Base-by-base conservation (phyloP, 2,888 invertebrate genomes). In the Noctuana brunneofusca region DNA sequence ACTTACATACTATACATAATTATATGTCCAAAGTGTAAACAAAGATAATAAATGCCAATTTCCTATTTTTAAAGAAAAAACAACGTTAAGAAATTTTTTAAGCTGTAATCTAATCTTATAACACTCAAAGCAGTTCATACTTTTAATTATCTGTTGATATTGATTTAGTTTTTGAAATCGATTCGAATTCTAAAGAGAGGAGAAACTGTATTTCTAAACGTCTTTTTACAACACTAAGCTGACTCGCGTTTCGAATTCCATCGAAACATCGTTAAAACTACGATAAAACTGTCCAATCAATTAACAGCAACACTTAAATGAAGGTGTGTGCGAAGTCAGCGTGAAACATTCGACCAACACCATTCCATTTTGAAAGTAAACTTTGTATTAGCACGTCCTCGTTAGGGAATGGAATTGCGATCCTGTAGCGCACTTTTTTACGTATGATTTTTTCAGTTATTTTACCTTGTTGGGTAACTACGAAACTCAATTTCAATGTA, bases 321-420 rank as follows among this genome's bases (percentile, higher is more conserved):
- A 27, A 60, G 54, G 60, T 46, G 59, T 46, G 43, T 54, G 59
- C 52, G 16, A 9, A 54, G 53, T 60, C 46, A 54, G 59, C 46
- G 14, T 12, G 22, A 35, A 58, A 53, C 20, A 60, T 52, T 43
- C 59, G 20, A 30, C n/a, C 59, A 30, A 67, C 65, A 64, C 62
- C 63, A 43, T 67, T 68, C 56, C 64, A 65, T 69, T 67, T 65
- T 57, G 58, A 63, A 66, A 57, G 66, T 58, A 70, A 68, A 66
- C 65, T 63, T 63, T 63, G 59, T 68, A 65, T 68, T 64, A 66
- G 60, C 66, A 35, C 20, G 1, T 11, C 18, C 55, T 43, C 43
- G 56, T 56, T 56, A 46, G 55, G 27, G 30, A 22, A 30, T 46
- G 55, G 30, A 38, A 56, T 56, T 56, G 43, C 30, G 8, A 30